Conservation (phyloP, 2,113 vertebrate species). For the Otis tarda region DNA sequence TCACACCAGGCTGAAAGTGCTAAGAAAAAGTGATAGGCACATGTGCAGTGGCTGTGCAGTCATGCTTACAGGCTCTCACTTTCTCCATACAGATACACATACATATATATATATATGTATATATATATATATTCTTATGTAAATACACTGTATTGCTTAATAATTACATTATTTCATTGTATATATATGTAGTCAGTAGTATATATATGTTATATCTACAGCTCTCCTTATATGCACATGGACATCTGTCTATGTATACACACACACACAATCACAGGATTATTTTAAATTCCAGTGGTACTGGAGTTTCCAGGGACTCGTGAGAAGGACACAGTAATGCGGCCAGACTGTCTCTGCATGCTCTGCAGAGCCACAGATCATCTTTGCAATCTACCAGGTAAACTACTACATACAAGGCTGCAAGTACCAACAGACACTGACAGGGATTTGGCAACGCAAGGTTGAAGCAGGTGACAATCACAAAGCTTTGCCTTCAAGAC, state of each 20-base stretch:
- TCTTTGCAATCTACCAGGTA: neutral
- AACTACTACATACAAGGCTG: neutral
- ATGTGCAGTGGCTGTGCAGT: neutral
- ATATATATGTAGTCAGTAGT: neutral
- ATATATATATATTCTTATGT: neutral
- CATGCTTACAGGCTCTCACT: neutral
- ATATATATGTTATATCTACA: neutral
- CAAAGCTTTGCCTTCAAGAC: neutral
- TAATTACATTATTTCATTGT: neutral
- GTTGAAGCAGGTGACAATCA: neutral
- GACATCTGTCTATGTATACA: neutral
- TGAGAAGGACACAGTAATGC: neutral
- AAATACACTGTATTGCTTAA: neutral
- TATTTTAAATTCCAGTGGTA: neutral
- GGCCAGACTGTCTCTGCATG: neutral
- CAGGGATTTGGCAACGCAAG: neutral
- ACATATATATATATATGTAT: accelerated
- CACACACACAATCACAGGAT: neutral
- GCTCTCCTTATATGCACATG: neutral
- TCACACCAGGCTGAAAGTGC: neutral
- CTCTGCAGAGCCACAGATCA: neutral
- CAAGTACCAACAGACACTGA: neutral
- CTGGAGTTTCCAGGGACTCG: neutral
- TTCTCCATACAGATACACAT: neutral
- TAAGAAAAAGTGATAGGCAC: neutral